phyloP scores from a whole-genome alignment of 2,113 vertebrate genomes.

The Pimephales promelas region DNA sequence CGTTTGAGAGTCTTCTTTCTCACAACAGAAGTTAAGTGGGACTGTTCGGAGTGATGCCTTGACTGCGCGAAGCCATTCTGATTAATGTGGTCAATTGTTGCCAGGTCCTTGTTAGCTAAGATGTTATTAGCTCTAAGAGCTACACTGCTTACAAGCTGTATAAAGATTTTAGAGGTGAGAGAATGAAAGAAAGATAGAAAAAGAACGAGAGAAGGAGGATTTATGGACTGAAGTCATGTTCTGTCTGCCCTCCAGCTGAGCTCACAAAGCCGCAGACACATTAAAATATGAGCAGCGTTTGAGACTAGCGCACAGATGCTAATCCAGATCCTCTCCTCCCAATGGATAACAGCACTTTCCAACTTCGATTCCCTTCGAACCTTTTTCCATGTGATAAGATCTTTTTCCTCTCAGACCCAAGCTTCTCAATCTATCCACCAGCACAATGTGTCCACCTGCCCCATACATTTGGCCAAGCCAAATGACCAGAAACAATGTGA shows the following conservation, averaged over 20 bases:
- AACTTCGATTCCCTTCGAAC: neutral
- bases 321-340: constrained; percentile 43
- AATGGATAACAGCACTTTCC: constrained; percentile 26
- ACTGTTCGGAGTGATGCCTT: neutral
- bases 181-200: constrained; percentile 28
- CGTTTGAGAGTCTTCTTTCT: neutral
- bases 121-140: constrained; percentile 65
- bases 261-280: constrained; percentile 59
- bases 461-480: neutral
- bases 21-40: constrained; percentile 23
- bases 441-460: neutral
- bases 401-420: constrained; percentile 8
- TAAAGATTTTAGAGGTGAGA: constrained; percentile 55
- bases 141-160: constrained; percentile 63
- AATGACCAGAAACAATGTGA: neutral
- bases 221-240: constrained; percentile 70
- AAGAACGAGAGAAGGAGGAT: constrained; percentile 57
- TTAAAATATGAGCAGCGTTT: constrained; percentile 58
- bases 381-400: constrained; percentile 16
- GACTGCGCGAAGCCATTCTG: constrained; percentile 15
- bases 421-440: constrained; percentile 11
- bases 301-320: constrained; percentile 50
- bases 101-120: constrained; percentile 60
- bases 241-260: constrained; percentile 67
- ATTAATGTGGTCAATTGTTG: constrained; percentile 52